phyloP scores from a whole-genome alignment of 1,140 invertebrate species.

The Ectropis grisescens region DNA sequence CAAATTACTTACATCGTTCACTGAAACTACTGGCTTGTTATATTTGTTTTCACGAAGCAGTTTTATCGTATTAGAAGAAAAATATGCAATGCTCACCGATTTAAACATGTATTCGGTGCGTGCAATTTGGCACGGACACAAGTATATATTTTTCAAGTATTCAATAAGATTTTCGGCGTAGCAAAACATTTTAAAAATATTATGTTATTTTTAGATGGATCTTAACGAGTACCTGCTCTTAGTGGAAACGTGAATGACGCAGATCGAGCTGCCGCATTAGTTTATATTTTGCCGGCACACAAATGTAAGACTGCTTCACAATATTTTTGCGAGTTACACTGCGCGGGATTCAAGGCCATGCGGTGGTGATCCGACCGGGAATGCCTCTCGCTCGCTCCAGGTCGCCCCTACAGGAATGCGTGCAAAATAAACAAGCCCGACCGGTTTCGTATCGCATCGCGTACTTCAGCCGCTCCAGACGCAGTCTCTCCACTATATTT shows the following conservation, averaged over 20 bases:
- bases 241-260: conserved; percentile 5
- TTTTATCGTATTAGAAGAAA: too few species aligned
- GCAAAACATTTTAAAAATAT: too few species aligned
- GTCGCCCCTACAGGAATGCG: conserved; percentile 48
- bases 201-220: too few species aligned
- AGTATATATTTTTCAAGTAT: too few species aligned
- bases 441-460: conserved; percentile 48
- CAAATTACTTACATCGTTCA: too few species aligned
- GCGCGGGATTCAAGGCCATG: conserved; percentile 46
- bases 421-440: conserved; percentile 67
- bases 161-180: too few species aligned
- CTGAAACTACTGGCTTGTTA: too few species aligned
- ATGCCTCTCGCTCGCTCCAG: conserved; percentile 42
- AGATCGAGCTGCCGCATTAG: conserved; percentile 5
- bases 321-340: conserved; percentile 17
- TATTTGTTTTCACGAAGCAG: too few species aligned
- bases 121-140: too few species aligned
- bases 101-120: too few species aligned
- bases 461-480: conserved; percentile 42
- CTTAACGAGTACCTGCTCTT: too few species aligned
- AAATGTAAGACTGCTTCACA: conserved; percentile 13
- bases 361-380: conserved; percentile 51
- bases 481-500: conserved; percentile 22
- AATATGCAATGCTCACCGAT: too few species aligned
- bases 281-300: conserved; percentile 5